Base-by-base conservation (phyloP, 35 echinoderm and acorn worm genomes). In the Patiria miniata region DNA sequence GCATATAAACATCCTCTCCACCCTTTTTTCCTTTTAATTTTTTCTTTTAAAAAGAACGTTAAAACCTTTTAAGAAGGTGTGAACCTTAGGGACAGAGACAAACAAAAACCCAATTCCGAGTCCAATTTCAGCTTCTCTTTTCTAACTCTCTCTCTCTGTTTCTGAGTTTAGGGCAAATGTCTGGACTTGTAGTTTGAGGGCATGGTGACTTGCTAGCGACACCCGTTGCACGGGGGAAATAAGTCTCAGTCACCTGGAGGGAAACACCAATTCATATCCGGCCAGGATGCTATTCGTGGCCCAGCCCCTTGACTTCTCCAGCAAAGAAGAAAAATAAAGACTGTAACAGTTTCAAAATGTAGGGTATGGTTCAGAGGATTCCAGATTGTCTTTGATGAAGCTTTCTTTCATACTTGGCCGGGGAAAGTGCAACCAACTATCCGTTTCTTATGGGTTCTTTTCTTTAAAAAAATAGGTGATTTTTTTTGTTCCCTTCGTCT, bases 261-360 rank as follows among this genome's bases (percentile, higher is more conserved):
- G 34, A 32, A 73, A 73, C 65, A 73, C 23, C 65, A 30, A 32
- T 73, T 73, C 65, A 73, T 73, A 73, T 73, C 65, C 65, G 65
- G 65, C 29, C 34, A 36, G 65, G 42, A 30, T 30, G 26, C 65
- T 73, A 0, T 73, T 73, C 29, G 10, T 10, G 26, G 65, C 65
- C 65, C 34, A 26, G 29, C 65, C n/a, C 65, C 65, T 73, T 73
- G 65, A 73, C 26, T 73, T 73, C 34, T 12, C 26, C 34, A 34
- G 34, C 19, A 30, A 26, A 73, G 26, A 34, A 73, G 26, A 73
- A 32, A 32, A 34, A 32, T 28, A 23, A 34, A 14, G 65, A 26
- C 65, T 30, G n/a, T 60, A 2, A n/a, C 28, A 26, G 19, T 60
- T 60, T 26, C 57, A 60, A 26, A 60, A 60, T 60, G 16, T 60